These are phyloP conservation scores for Epinotia demarniana DNA, from an alignment of 2,888 invertebrate genomes.

Conservation along the genomic window DNA sequence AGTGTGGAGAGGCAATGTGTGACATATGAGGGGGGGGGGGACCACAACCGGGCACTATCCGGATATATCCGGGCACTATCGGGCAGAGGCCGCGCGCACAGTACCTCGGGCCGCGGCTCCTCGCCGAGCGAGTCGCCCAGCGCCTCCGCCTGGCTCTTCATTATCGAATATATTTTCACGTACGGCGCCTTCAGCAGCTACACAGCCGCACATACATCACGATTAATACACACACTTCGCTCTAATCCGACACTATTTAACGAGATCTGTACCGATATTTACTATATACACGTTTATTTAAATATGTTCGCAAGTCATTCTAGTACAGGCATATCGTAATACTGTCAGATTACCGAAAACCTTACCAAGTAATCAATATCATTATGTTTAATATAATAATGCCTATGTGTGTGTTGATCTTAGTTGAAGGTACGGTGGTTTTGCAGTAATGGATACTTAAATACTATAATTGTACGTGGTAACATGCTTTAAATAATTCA, in stretches of 20 bases:
- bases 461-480: conserved; percentile 2
- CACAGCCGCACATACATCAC: conserved; percentile 59
- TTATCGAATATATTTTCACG: conserved; percentile 98
- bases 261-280: neutral
- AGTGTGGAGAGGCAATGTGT: neutral
- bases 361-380: conserved; percentile 5
- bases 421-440: conserved; percentile 14
- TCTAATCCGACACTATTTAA: conserved; percentile 40
- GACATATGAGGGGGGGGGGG: neutral
- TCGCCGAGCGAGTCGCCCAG: conserved; percentile 82
- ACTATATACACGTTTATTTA: neutral
- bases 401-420: conserved; percentile 32
- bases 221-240: conserved; percentile 49
- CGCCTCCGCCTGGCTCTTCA: conserved; percentile 94
- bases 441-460: conserved; percentile 4
- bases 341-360: conserved; percentile 28
- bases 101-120: conserved; percentile 81
- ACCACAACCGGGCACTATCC: conserved; percentile 25
- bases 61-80: no score
- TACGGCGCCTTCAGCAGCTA: conserved; percentile 98
- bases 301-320: neutral
- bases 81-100: conserved; percentile 46
- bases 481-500: neutral
- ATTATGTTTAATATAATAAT: conserved; percentile 29
- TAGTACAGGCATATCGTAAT: conserved; percentile 16